Conservation (phyloP, 2,888 invertebrate genomes). For the Platynereis dumerilii region DNA sequence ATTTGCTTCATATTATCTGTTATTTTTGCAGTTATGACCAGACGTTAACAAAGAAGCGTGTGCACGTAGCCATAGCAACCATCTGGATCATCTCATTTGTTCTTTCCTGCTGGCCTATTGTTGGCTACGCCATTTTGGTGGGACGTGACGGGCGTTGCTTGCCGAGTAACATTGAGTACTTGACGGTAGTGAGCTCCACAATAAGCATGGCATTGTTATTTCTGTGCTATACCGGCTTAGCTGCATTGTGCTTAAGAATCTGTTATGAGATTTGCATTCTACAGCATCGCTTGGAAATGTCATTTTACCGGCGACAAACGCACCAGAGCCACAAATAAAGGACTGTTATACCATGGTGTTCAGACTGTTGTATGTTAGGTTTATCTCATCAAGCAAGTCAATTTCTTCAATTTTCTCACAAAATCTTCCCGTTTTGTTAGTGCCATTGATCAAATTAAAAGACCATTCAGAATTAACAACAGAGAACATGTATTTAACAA, state of each 20-base stretch:
- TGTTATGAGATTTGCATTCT: constrained; percentile 12
- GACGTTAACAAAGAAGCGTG: constrained; percentile 4
- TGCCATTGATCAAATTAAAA: no score
- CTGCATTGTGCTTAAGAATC: constrained; percentile 7
- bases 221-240: constrained; percentile 9
- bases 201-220: constrained; percentile 5
- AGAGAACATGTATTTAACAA: no score
- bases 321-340: constrained; percentile 9
- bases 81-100: constrained; percentile 12
- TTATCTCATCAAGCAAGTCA: no score
- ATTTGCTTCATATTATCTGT: no score
- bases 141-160: not conserved
- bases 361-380: no score
- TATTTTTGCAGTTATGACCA: constrained; percentile 1
- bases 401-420: no score
- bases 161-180: not conserved
- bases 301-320: not conserved
- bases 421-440: no score
- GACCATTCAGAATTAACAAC: no score
- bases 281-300: constrained; percentile 10
- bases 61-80: not conserved
- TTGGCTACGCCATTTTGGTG: not conserved
- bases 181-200: constrained; percentile 8
- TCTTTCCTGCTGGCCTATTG: constrained; percentile 12
- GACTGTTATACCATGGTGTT: not conserved